phyloP scores from a whole-genome alignment of 2,797 vertebrate genomes.

The Sebastes matsubarae region DNA sequence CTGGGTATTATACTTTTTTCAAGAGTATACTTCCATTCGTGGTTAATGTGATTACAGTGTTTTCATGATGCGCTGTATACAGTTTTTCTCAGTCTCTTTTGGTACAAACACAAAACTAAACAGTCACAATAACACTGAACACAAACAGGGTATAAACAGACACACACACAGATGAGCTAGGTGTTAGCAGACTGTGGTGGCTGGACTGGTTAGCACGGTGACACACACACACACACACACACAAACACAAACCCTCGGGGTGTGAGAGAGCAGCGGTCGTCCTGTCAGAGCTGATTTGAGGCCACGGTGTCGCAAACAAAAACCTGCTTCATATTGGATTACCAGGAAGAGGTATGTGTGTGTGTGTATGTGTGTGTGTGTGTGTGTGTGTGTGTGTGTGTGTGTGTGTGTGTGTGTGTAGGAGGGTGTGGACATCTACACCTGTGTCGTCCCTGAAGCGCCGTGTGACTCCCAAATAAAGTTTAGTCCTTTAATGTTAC shows the following conservation, averaged over 20 bases:
- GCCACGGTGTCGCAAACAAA: constrained; percentile 39
- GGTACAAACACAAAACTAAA: neutral
- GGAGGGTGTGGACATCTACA: constrained; percentile 5
- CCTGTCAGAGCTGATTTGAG: constrained; percentile 68
- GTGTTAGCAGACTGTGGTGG: constrained; percentile 32
- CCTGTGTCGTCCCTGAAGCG: constrained; percentile 32
- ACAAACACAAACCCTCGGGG: constrained; percentile 39
- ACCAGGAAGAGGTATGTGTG: constrained; percentile 45
- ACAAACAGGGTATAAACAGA: neutral
- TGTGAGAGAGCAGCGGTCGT: constrained; percentile 33
- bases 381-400: neutral
- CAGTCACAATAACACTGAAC: neutral
- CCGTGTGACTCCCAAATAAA: constrained; percentile 30
- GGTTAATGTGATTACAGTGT: too few species aligned
- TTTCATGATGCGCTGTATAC: too few species aligned
- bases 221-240: constrained; percentile 53
- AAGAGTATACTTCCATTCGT: too few species aligned
- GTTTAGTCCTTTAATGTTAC: constrained; percentile 10
- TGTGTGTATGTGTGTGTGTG: neutral
- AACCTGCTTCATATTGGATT: constrained; percentile 72
- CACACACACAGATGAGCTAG: constrained; percentile 9
- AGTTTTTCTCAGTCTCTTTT: too few species aligned
- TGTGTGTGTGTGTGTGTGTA: neutral
- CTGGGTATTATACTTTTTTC: too few species aligned
- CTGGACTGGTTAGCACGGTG: constrained; percentile 12